phyloP scores from a whole-genome alignment of 2,888 invertebrate species.

The Leucophora obtusa region DNA sequence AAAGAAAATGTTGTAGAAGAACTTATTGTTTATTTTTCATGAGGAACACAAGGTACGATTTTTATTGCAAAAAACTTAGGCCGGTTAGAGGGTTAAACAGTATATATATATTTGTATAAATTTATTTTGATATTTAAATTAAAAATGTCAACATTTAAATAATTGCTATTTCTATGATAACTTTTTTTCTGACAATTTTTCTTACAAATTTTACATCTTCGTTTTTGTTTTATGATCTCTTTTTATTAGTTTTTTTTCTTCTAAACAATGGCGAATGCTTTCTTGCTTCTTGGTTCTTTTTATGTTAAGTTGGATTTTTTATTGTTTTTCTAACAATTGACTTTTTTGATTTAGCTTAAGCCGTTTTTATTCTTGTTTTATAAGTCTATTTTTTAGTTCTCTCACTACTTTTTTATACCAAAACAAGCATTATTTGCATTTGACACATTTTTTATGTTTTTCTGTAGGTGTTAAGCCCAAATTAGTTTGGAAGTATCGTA shows the following conservation, averaged over 20 bases:
- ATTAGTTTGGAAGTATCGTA: no score
- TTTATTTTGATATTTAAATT: no score
- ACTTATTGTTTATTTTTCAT: no score
- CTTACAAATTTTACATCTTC: not conserved
- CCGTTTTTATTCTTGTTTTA: constrained; percentile 25
- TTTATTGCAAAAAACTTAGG: no score
- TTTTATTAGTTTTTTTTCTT: no score
- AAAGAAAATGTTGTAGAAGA: no score
- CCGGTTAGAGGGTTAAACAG: no score
- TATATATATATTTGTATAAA: no score
- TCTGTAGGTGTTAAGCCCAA: constrained; percentile 53
- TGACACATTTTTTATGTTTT: constrained; percentile 36
- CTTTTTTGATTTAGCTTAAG: constrained; percentile 46
- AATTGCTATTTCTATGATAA: no score
- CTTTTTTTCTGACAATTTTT: not conserved
- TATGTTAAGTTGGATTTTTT: constrained; percentile 32
- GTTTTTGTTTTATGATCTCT: not conserved
- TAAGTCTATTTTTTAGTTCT: not conserved
- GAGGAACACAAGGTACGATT: no score
- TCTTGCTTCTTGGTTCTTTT: not conserved
- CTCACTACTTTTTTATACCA: not conserved
- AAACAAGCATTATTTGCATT: constrained; percentile 55
- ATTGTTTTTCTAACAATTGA: constrained; percentile 50
- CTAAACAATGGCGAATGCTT: no score
- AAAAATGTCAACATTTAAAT: no score